Evolutionary conservation across 1,140 invertebrate species (phyloP).

Genomic region (Caerostris darwini): DNA sequence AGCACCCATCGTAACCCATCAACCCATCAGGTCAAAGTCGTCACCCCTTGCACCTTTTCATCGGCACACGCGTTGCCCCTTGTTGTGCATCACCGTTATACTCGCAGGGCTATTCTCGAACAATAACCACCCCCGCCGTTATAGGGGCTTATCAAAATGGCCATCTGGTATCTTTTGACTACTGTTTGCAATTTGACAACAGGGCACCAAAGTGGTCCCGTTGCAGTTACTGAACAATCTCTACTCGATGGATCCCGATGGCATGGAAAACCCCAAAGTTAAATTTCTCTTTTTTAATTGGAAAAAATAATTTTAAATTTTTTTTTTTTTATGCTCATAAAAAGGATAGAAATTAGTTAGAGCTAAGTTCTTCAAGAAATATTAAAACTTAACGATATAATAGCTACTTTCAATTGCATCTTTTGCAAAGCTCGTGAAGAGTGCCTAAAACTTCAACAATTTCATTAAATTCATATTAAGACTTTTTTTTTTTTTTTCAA

Average conservation of each 20-base stretch:
- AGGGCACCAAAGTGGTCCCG: background rate
- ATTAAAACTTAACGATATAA: no score
- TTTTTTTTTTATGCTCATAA: no score
- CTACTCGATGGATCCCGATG: background rate
- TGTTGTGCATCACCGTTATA: background rate
- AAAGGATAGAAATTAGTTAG: no score
- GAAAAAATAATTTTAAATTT: no score
- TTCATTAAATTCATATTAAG: no score
- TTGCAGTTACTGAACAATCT: background rate
- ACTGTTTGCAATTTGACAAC: background rate
- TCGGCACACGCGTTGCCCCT: background rate
- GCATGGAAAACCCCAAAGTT: background rate
- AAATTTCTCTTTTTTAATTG: no score
- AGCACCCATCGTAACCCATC: background rate
- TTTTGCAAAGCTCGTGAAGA: no score
- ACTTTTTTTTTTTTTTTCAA: no score
- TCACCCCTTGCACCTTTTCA: conserved; percentile 27
- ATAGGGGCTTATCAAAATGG: conserved; percentile 16
- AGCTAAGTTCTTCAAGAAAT: no score
- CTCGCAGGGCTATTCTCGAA: background rate
- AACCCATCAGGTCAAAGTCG: background rate
- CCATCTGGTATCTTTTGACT: conserved; percentile 40
- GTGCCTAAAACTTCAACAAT: no score
- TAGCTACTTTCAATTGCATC: no score
- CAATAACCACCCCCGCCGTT: conserved; percentile 31